phyloP scores from a whole-genome alignment of 2,888 invertebrate genomes.

The Spilarctia lutea region DNA sequence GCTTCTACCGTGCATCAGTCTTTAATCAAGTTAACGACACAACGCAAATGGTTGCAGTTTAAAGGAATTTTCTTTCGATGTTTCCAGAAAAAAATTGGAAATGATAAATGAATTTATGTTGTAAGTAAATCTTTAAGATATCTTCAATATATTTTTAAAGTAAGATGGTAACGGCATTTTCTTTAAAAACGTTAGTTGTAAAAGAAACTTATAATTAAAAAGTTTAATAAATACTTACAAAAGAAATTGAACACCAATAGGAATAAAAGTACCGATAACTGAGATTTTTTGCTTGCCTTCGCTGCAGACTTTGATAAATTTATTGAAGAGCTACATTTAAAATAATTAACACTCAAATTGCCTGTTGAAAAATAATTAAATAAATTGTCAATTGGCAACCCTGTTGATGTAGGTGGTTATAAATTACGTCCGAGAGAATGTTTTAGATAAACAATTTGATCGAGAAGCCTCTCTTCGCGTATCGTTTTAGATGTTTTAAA shows the following conservation, averaged over 20 bases:
- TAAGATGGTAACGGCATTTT: too few species aligned
- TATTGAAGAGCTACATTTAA: conserved; percentile 30
- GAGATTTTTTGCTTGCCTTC: neutral
- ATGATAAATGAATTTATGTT: neutral
- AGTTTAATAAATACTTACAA: too few species aligned
- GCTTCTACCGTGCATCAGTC: conserved; percentile 67
- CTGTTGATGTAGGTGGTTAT: conserved; percentile 53
- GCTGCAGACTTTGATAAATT: neutral
- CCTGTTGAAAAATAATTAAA: conserved; percentile 25
- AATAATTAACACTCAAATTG: conserved; percentile 32
- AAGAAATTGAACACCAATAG: too few species aligned
- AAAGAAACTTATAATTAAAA: too few species aligned
- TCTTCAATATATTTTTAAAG: too few species aligned
- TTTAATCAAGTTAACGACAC: conserved; percentile 55
- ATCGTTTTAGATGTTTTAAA: conserved; percentile 68
- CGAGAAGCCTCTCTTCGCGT: conserved; percentile 65
- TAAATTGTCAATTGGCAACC: conserved; percentile 58
- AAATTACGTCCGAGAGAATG: conserved; percentile 53
- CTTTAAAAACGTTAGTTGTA: too few species aligned
- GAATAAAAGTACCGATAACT: too few species aligned
- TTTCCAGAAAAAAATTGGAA: neutral
- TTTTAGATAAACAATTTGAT: conserved; percentile 74
- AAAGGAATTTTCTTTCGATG: conserved; percentile 20
- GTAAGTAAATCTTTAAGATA: too few species aligned
- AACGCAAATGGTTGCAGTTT: conserved; percentile 39